Conservation (phyloP, 2,113 vertebrate genomes). For the Phyllostomus discolor region DNA sequence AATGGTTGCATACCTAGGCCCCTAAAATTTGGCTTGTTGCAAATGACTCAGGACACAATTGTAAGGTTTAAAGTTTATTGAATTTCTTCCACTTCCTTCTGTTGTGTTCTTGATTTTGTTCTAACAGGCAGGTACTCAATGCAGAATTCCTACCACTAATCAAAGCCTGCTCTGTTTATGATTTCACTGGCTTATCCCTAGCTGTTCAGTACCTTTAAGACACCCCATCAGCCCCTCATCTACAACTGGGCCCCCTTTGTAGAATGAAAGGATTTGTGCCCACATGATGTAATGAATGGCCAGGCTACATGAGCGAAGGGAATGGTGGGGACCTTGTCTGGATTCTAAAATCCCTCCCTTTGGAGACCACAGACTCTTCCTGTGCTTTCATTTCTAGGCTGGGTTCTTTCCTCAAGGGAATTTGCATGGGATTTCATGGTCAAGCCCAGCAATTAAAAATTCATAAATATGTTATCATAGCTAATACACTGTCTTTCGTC, state of each 20-base stretch:
- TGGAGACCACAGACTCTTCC: neutral
- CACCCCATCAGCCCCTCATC: rapidly evolving
- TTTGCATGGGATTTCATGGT: neutral
- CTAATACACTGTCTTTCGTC: neutral
- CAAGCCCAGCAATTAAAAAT: neutral
- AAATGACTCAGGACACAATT: neutral
- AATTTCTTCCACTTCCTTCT: neutral
- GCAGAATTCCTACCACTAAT: neutral
- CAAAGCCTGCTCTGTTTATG: neutral
- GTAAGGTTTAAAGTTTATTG: neutral
- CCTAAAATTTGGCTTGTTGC: neutral
- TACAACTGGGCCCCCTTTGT: neutral
- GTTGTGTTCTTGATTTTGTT: neutral
- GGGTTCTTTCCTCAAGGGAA: neutral
- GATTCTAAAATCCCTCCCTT: neutral
- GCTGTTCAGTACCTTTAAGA: neutral
- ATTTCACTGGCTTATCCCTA: neutral
- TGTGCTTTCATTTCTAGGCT: neutral
- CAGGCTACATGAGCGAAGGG: neutral
- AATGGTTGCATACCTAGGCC: neutral
- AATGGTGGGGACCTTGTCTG: too few relatives aligned
- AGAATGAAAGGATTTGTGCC: neutral
- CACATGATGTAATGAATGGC: rapidly evolving
- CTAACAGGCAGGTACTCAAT: neutral
- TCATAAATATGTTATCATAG: neutral